Conservation (phyloP, 2,113 vertebrate species). For the Cottus gobio region DNA sequence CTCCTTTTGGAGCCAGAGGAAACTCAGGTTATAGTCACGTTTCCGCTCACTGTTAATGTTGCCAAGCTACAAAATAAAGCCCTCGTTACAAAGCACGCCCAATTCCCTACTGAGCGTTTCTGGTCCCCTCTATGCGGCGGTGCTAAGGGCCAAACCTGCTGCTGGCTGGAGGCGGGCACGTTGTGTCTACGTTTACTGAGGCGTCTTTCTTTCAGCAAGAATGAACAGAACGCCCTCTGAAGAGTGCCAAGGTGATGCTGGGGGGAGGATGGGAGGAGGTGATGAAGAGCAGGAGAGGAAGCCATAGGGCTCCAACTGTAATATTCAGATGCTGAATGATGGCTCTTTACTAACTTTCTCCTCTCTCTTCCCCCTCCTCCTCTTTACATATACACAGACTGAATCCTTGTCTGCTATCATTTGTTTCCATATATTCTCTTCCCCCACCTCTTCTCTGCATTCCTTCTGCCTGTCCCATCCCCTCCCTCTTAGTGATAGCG, state of each 20-base stretch:
- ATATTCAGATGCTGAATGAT: slow-evolving; percentile 31
- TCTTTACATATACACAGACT: not conserved
- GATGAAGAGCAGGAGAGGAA: slow-evolving; percentile 30
- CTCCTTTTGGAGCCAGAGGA: slow-evolving; percentile 26
- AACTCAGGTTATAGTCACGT: slow-evolving; percentile 33
- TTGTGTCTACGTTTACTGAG: not conserved
- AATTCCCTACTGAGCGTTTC: slow-evolving; percentile 15
- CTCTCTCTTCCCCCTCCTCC: not conserved
- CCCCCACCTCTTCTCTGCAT: not conserved
- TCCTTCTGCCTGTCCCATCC: slow-evolving; percentile 17
- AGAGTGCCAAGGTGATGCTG: slow-evolving; percentile 10
- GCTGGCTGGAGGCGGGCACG: not conserved
- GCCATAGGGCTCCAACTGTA: not conserved
- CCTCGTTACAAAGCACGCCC: slow-evolving; percentile 39
- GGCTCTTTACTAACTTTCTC: slow-evolving; percentile 32
- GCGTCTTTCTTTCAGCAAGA: not conserved
- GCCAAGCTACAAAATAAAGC: slow-evolving; percentile 50
- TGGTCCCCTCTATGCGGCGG: not conserved
- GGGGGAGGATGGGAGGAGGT: slow-evolving; percentile 44
- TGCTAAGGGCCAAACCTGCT: not conserved
- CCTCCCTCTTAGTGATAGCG: slow-evolving; percentile 48
- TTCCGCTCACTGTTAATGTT: slow-evolving; percentile 58
- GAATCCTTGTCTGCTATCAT: slow-evolving; percentile 4
- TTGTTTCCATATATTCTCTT: slow-evolving; percentile 4
- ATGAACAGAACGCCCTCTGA: not conserved